Evolutionary conservation across 1,140 invertebrate species (phyloP), one percentile per base, ranked within the genome.

Genomic region (Ectropis grisescens): DNA sequence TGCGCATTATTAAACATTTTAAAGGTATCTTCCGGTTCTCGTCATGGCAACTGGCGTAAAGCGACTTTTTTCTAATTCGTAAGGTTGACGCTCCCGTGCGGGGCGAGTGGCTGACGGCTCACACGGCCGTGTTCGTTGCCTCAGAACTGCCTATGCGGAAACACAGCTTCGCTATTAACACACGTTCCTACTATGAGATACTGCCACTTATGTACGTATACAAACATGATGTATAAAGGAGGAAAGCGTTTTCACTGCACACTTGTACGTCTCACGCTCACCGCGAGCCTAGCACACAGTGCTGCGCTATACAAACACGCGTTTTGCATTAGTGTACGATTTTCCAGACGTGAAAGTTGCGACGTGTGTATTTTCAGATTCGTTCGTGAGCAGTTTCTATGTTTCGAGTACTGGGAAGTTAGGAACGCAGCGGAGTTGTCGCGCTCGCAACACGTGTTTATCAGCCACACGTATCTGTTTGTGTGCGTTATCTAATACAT

Each of bases 131-230:
- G 67, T 60, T 67, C 61, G 58, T 66, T 62, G 57, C 45, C 58
- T 67, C 64, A 60, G 67, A 65, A 60, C 51, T 62, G 60, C 58
- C 61, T 75, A 72, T 65, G 71, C 71, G 74, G 71, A 80, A 80
- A 76, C 64, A 61, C 52, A 68, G 55, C 58, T 59, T 68, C 53
- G 62, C 64, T 70, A 71, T 72, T 75, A 75, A 69, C 74, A 75
- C 70, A 66, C 66, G 68, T 72, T 69, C 62, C 64, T 55, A 61
- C 58, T 69, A 69, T 74, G 64, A 78, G 72, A 78, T 75, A 78
- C 65, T 65, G 68, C 67, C 59, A 68, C 71, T 66, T 71, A 61
- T 53, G 50, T 56, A 69, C 58, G 54, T 69, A 65, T 59, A 69
- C 52, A 47, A 47, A 46, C 37, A 43, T 49, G 53, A 48, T 10